These are phyloP conservation scores for Danionella cerebrum DNA, from an alignment of 2,113 vertebrate genomes.

Conservation along the genomic window DNA sequence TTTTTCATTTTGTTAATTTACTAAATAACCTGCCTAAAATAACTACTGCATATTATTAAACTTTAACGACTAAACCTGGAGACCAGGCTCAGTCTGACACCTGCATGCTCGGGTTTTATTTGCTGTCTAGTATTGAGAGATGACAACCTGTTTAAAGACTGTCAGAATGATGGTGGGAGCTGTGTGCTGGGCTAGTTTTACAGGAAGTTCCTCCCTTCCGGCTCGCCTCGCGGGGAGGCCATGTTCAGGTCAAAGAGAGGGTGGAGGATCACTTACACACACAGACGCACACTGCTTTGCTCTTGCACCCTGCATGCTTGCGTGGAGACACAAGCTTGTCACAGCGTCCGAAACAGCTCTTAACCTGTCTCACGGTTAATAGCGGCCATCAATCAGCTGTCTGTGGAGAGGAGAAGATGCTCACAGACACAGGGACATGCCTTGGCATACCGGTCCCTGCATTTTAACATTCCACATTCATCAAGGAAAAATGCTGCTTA, in stretches of 20 bases:
- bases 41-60: no score
- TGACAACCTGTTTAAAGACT: not conserved
- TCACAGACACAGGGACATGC: not conserved
- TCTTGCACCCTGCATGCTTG: not conserved
- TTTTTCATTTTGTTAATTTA: not conserved
- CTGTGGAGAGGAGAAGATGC: not conserved
- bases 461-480: no score
- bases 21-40: not conserved
- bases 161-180: not conserved
- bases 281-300: constrained; percentile 31
- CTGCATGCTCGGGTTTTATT: constrained; percentile 9
- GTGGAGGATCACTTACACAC: constrained; percentile 42
- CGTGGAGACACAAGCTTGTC: not conserved
- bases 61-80: not conserved
- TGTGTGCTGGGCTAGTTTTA: constrained; percentile 27
- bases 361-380: constrained; percentile 22
- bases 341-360: constrained; percentile 1
- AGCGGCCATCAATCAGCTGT: not conserved
- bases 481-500: no score
- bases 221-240: constrained; percentile 45
- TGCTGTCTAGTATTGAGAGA: not conserved
- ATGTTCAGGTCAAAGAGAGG: constrained; percentile 57
- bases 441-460: no score
- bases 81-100: constrained; percentile 23
- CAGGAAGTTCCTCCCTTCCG: constrained; percentile 55